Percentiles rank a stretch among this genome's conserved stretches.
Conservation (phyloP, 2,797 vertebrate genomes). For the Squalus acanthias region DNA sequence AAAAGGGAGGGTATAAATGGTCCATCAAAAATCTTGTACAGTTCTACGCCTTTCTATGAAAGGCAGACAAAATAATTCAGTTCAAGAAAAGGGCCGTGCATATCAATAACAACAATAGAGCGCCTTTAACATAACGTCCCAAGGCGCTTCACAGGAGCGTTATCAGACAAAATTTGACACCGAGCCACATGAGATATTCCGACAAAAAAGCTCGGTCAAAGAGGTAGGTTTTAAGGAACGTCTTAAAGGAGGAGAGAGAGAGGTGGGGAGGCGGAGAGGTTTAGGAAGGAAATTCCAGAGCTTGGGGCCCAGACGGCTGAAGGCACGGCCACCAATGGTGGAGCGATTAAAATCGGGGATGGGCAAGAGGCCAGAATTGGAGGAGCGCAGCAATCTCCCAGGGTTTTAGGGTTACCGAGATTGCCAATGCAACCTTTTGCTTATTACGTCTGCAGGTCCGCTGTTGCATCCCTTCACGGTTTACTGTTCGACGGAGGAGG, state of each 20-base stretch:
- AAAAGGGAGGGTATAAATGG: not conserved
- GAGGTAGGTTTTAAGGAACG: not conserved
- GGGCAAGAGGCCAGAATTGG: not conserved
- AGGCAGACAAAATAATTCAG: not conserved
- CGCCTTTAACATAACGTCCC: not conserved
- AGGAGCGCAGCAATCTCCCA: not conserved
- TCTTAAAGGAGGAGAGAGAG: not conserved
- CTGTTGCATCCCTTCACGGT: slow-evolving; percentile 1
- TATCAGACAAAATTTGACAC: not conserved
- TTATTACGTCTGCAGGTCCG: not conserved
- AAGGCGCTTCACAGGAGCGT: not conserved
- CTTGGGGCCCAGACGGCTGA: not conserved
- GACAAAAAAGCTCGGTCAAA: not conserved
- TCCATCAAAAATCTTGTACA: not conserved
- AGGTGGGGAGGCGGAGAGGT: not conserved
- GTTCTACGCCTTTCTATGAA: not conserved
- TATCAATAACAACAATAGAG: not conserved
- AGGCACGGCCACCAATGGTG: not conserved
- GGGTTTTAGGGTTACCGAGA: not conserved
- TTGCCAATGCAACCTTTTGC: not conserved
- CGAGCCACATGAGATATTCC: not conserved
- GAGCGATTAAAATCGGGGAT: not conserved
- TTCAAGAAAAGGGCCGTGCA: not conserved
- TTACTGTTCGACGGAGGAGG: not conserved
- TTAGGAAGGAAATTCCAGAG: not conserved